A percentile compares a stretch with the other conserved stretches of the same genome.
Conservation (phyloP, 2,888 invertebrate genomes). For the Villa cingulata region DNA sequence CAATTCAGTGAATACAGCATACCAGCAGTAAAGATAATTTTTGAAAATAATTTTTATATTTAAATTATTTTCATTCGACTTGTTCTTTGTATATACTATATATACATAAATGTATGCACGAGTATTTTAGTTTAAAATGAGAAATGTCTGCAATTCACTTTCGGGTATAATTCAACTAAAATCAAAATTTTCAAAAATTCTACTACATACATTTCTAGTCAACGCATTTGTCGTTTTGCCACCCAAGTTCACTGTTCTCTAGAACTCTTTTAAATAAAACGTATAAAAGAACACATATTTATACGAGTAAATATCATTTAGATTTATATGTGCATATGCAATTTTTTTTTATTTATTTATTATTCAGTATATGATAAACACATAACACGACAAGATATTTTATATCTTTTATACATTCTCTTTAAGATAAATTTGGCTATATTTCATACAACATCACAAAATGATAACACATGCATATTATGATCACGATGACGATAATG, state of each 20-base stretch:
- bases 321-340: background rate
- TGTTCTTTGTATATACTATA: too few species aligned
- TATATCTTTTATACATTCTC: background rate
- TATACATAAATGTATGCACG: too few species aligned
- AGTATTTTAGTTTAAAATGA: too few species aligned
- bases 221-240: conserved; percentile 10
- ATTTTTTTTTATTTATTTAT: background rate
- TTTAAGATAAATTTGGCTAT: background rate
- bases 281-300: background rate
- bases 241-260: conserved; percentile 6
- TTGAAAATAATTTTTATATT: too few species aligned
- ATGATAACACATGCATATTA: too few species aligned
- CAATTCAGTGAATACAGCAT: too few species aligned
- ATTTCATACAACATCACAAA: too few species aligned
- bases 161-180: too few species aligned
- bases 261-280: background rate
- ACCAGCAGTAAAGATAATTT: too few species aligned
- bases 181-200: conserved; percentile 6
- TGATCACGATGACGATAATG: too few species aligned
- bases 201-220: conserved; percentile 10
- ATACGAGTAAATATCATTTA: background rate
- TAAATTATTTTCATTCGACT: too few species aligned
- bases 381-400: background rate
- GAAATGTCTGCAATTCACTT: too few species aligned
- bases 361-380: background rate